phyloP scores from a whole-genome alignment of 2,113 vertebrate species.

The Lepisosteus oculatus region DNA sequence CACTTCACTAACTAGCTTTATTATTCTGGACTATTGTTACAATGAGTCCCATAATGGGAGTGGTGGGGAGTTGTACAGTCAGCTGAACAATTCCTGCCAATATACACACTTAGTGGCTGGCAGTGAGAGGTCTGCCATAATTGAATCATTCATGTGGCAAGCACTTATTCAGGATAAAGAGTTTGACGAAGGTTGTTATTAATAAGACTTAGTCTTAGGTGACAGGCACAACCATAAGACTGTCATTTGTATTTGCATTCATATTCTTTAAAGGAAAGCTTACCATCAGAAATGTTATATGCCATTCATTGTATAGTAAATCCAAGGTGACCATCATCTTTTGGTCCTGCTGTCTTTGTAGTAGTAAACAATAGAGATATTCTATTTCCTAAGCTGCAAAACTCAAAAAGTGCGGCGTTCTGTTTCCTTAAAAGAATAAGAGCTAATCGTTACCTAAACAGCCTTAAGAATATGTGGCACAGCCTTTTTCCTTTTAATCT shows the following conservation, averaged over 20 bases:
- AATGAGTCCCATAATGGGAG: neutral
- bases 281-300: conserved; percentile 3
- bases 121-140: conserved; percentile 10
- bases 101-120: conserved; percentile 1
- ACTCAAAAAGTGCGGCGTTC: too few species aligned
- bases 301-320: neutral
- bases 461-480: too few species aligned
- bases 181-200: conserved; percentile 19
- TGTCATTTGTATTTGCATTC: neutral
- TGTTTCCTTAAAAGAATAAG: too few species aligned
- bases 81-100: conserved; percentile 6
- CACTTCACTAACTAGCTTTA: neutral
- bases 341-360: too few species aligned
- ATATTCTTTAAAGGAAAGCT: neutral
- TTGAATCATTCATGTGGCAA: conserved; percentile 15
- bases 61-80: too few species aligned
- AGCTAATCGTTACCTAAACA: too few species aligned
- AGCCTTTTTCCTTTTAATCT: too few species aligned
- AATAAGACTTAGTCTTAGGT: conserved; percentile 12
- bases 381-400: too few species aligned
- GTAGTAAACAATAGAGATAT: too few species aligned
- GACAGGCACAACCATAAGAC: neutral
- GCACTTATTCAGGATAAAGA: conserved; percentile 6
- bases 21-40: neutral
- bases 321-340: neutral